Base-by-base conservation (phyloP, 1,140 invertebrate species). In the Drosophila ambigua region DNA sequence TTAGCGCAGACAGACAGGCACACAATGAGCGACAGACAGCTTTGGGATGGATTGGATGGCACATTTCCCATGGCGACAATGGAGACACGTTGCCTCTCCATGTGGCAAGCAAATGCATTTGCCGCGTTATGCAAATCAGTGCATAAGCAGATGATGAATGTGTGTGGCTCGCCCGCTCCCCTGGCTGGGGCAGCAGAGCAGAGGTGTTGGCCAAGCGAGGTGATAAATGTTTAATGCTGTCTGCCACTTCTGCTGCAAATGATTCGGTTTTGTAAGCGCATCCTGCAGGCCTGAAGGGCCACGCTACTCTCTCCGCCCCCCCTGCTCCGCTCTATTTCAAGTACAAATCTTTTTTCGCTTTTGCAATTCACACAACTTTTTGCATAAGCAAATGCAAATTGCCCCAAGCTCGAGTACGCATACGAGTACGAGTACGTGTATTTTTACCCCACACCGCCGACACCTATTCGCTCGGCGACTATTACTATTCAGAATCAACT, bases 331-430 rank as follows among this genome's bases (percentile, higher is more conserved):
- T 66, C 24, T 39, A 65, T 45, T 61, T 62, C 63, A 72, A 64
- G 48, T 77, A 77, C 64, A 84, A 81, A 65, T 74, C 60, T 53
- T 23, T 39, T 61, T 50, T n/a, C 16, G 44, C 49, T 54, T 68
- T 78, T 60, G 75, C 67, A 78, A 83, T 64, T 64, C 59, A 24
- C 50, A 54, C 49, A 52, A 53, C 15, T 63, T 64, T 79, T 87
- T 88, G 84, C 79, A 79, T 79, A 88, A 83, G 83, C 53, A 45
- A 51, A 76, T 76, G 67, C 66, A 50, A 75, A 69, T 71, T 11
- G 15, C 8, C 23, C 31, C 24, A 26, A 5, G 11, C 35, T 13
- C 35, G 35, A 13, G 11, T 39, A 39, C 35, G 35, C n/a, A n/a
- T 4, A 39, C 35, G 4, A 13, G 11, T 0, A 35, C 35, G 35